Percentiles rank a stretch among this genome's conserved stretches.
These are phyloP conservation scores for Leptarthrus brevirostris DNA, from an alignment of 2,888 invertebrate species.

Conservation along the genomic window DNA sequence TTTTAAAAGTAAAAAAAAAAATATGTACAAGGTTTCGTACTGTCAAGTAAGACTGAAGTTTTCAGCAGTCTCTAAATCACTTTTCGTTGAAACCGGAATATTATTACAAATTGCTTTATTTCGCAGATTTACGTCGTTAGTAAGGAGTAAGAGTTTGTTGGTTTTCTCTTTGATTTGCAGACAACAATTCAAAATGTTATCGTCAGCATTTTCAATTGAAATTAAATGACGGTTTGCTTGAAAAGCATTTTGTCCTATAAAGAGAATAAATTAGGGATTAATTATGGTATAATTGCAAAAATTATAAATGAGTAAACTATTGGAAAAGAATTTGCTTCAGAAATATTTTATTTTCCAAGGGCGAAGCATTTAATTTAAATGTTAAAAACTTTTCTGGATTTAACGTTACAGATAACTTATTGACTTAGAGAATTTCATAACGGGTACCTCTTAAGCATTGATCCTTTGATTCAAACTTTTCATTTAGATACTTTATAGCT, in stretches of 20 bases:
- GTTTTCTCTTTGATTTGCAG: slow-evolving; percentile 66
- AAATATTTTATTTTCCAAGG: too few species aligned
- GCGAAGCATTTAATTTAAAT: too few species aligned
- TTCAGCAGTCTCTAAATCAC: slow-evolving; percentile 58
- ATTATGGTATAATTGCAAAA: too few species aligned
- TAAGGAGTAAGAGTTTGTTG: slow-evolving; percentile 66
- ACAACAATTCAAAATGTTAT: slow-evolving; percentile 70
- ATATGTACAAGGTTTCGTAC: too few species aligned
- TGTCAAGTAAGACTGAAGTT: too few species aligned
- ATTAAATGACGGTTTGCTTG: slow-evolving; percentile 66
- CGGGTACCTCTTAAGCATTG: background rate
- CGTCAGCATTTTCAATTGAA: slow-evolving; percentile 67
- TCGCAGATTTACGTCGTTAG: slow-evolving; percentile 69
- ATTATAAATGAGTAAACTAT: too few species aligned
- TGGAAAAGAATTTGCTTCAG: too few species aligned
- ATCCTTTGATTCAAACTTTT: slow-evolving; percentile 57
- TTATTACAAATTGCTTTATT: slow-evolving; percentile 68
- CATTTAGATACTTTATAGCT: slow-evolving; percentile 62
- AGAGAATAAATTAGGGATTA: slow-evolving; percentile 26
- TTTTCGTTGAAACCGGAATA: slow-evolving; percentile 62
- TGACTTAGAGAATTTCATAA: background rate
- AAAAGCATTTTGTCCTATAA: slow-evolving; percentile 67
- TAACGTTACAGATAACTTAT: too few species aligned
- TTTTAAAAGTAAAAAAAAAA: too few species aligned
- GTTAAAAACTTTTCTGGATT: too few species aligned